A percentile compares a stretch with the other conserved stretches of the same genome.
phyloP scores from a whole-genome alignment of 2,888 invertebrate species.

The Cheilosia soror region DNA sequence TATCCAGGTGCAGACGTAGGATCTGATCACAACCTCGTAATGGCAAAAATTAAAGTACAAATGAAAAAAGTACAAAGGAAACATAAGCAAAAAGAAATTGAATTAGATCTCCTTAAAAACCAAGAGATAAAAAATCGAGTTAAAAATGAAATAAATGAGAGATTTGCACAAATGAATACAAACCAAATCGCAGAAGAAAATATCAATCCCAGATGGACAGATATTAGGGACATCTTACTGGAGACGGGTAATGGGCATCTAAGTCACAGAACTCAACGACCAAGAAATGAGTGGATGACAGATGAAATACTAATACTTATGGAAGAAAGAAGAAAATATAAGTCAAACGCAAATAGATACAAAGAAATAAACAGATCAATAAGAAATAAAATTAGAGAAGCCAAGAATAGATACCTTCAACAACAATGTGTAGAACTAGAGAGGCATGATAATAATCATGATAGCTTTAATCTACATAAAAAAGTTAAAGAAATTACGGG shows the following conservation, averaged over 20 bases:
- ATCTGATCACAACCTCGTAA: slow-evolving; percentile 18
- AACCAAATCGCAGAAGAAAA: too few relatives aligned
- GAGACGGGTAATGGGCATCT: too few relatives aligned
- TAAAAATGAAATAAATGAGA: slow-evolving; percentile 11
- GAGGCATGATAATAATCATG: slow-evolving; percentile 10
- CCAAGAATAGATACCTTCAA: slow-evolving; percentile 13
- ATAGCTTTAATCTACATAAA: slow-evolving; percentile 14
- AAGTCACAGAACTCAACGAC: neutral
- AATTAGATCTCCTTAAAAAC: neutral
- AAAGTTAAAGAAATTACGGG: neutral
- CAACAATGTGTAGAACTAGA: slow-evolving; percentile 9
- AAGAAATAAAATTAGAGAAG: slow-evolving; percentile 11
- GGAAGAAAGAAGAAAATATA: slow-evolving; percentile 9
- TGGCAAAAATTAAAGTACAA: slow-evolving; percentile 9
- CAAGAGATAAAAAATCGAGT: neutral
- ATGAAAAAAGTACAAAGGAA: neutral
- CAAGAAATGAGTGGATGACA: slow-evolving; percentile 21
- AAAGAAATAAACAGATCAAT: slow-evolving; percentile 16
- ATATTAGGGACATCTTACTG: too few relatives aligned
- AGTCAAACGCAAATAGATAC: neutral
- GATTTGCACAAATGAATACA: neutral
- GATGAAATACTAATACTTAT: slow-evolving; percentile 17
- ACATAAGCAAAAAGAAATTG: neutral
- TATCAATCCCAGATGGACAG: too few relatives aligned
- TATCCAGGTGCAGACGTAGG: slow-evolving; percentile 10